These are phyloP conservation scores for Chironomus tepperi DNA, from an alignment of 1,140 invertebrate species.

Conservation along the genomic window DNA sequence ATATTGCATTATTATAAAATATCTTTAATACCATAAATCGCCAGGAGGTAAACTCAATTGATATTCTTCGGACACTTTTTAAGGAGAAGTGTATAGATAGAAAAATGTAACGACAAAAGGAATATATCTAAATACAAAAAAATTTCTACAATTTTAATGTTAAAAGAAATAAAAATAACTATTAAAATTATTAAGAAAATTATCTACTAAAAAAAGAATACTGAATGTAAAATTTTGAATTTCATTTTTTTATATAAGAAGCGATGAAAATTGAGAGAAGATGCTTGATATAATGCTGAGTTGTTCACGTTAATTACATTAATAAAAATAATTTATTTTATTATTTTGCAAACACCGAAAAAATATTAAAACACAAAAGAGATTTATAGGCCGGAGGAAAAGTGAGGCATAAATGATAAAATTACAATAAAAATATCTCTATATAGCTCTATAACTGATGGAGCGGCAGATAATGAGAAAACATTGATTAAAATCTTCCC, in stretches of 20 bases:
- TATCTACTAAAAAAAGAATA: not conserved
- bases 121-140: too few species aligned
- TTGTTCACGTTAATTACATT: slow-evolving; percentile 18
- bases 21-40: slow-evolving; percentile 14
- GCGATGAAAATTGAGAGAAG: not conserved
- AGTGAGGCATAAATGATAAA: slow-evolving; percentile 18
- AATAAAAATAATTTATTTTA: slow-evolving; percentile 23
- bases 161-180: too few species aligned
- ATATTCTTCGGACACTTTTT: not conserved
- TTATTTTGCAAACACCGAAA: slow-evolving; percentile 16
- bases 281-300: not conserved
- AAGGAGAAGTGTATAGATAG: not conserved
- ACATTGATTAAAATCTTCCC: slow-evolving; percentile 23
- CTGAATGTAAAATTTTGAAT: not conserved
- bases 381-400: not conserved
- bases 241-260: not conserved
- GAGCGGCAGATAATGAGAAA: slow-evolving; percentile 18
- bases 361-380: not conserved
- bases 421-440: slow-evolving; percentile 16
- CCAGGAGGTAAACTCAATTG: slow-evolving; percentile 12
- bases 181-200: too few species aligned
- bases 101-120: not conserved
- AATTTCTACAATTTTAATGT: not conserved
- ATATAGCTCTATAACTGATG: not conserved
- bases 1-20: slow-evolving; percentile 3